Percentiles rank a stretch among this genome's conserved stretches.
These are phyloP conservation scores for Zaprionus kolodkinae DNA, from an alignment of 1,140 invertebrate genomes.

Conservation along the genomic window DNA sequence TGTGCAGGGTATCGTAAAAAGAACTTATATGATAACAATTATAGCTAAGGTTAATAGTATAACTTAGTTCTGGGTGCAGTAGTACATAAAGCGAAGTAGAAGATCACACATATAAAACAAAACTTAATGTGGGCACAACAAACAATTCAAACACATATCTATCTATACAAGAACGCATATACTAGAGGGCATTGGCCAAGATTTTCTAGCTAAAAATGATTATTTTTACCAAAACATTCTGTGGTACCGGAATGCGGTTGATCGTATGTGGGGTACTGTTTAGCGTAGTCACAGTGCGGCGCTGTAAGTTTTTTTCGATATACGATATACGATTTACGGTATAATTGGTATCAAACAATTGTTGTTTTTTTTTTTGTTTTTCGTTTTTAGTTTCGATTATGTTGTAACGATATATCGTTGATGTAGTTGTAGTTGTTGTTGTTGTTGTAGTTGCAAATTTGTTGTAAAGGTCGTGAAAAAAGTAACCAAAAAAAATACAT, in stretches of 20 bases:
- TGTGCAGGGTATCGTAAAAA: slow-evolving; percentile 45
- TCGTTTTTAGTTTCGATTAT: slow-evolving; percentile 46
- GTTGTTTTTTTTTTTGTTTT: slow-evolving; percentile 47
- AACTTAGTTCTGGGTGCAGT: slow-evolving; percentile 41
- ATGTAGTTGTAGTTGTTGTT: slow-evolving; percentile 32
- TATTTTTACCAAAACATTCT: slow-evolving; percentile 84
- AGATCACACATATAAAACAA: slow-evolving; percentile 31
- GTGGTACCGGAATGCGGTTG: slow-evolving; percentile 84
- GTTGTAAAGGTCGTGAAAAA: slow-evolving; percentile 70
- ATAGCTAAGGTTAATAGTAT: slow-evolving; percentile 32
- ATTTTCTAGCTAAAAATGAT: slow-evolving; percentile 73
- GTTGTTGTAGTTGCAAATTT: slow-evolving; percentile 38
- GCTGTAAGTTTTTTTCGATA: slow-evolving; percentile 81
- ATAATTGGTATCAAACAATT: slow-evolving; percentile 58
- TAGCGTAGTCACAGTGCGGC: slow-evolving; percentile 84
- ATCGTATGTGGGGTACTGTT: slow-evolving; percentile 84
- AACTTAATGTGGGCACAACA: slow-evolving; percentile 33
- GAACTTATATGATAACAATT: slow-evolving; percentile 38
- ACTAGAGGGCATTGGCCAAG: slow-evolving; percentile 4
- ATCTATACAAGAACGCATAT: slow-evolving; percentile 1
- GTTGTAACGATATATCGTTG: slow-evolving; percentile 43
- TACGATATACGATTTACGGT: slow-evolving; percentile 16
- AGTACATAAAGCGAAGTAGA: not conserved
- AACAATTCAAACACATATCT: slow-evolving; percentile 9
- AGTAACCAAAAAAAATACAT: slow-evolving; percentile 67